Evolutionary conservation across 1,140 invertebrate species (phyloP).

Genomic region (Bilobella aurantiaca): DNA sequence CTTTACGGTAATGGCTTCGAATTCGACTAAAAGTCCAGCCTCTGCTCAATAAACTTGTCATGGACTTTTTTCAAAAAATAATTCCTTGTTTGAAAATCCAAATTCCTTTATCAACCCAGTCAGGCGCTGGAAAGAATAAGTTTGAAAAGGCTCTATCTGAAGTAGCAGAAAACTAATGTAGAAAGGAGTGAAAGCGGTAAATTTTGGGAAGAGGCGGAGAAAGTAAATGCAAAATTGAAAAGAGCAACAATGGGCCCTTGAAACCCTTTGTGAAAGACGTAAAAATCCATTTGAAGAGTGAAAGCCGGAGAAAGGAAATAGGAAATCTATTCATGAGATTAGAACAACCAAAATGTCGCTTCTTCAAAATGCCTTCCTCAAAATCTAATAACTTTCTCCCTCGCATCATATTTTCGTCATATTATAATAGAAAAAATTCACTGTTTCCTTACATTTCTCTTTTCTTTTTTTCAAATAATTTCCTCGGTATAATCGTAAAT

Average conservation of each 20-base stretch:
- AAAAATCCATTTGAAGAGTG: neutral
- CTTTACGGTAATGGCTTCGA: neutral
- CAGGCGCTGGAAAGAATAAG: no score
- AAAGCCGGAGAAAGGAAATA: neutral
- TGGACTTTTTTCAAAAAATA: no score
- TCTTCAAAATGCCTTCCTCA: neutral
- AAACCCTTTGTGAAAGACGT: neutral
- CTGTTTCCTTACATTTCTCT: neutral
- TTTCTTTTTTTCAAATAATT: neutral
- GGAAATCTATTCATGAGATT: constrained; percentile 9
- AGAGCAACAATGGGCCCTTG: neutral
- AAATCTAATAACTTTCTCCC: neutral
- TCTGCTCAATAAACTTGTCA: no score
- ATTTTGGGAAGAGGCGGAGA: neutral
- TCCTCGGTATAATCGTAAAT: neutral
- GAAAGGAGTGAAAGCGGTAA: neutral
- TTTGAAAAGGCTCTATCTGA: no score
- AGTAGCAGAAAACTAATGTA: no score
- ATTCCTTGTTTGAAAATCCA: no score
- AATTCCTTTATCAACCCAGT: no score
- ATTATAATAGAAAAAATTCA: no score
- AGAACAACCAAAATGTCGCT: neutral
- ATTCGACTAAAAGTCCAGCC: neutral
- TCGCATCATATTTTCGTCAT: neutral
- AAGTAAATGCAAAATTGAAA: constrained; percentile 9